Base-by-base conservation (phyloP, 2,113 vertebrate genomes). In the Galemys pyrenaicus region DNA sequence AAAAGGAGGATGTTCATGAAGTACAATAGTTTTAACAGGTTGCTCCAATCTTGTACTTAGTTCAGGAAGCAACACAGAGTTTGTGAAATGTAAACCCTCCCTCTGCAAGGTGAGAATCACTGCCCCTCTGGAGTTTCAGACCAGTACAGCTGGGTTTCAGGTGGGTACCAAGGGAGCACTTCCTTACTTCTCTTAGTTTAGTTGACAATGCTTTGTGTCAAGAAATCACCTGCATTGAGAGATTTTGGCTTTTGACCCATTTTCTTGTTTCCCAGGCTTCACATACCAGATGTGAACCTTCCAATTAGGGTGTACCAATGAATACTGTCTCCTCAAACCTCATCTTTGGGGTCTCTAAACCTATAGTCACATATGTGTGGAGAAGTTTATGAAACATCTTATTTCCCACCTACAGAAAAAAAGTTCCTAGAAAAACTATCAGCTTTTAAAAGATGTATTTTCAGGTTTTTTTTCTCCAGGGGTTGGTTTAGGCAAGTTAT, bases 21-120 rank as follows among this genome's bases (percentile, higher is more conserved):
- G 92, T 49, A 85, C 68, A n/a, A 60, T 56, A 80, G 92, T 10
- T 83, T 32, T 89, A 64, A 96, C 9, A 74, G 91, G 62, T 44
- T 74, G 86, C 54, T 91, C 80, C 22, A 54, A n/a, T 86, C 71
- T 54, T 82, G 54, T 30, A 28, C 68, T 54, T 39, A 54, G 62
- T 73, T 82, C 68, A 78, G 85, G 73, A 92, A 84, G 39, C 35
- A 22, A 49, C 77, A 0, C 32, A 67, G 13, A 35, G 9, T 56
- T 28, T 71, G 54, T 16, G 44, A 7, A 77, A 58, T 11, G 7
- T 68, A 74, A 65, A 91, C 74, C 75, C 56, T 20, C 37, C 44
- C 20, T 30, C 13, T 17, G 68, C 56, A 41, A 73, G 58, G 87
- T 58, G 51, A 91, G 75, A 87, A 30, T 6, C 24, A n/a, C 10